phyloP scores from a whole-genome alignment of 2,888 invertebrate species.

The Pteria penguin region DNA sequence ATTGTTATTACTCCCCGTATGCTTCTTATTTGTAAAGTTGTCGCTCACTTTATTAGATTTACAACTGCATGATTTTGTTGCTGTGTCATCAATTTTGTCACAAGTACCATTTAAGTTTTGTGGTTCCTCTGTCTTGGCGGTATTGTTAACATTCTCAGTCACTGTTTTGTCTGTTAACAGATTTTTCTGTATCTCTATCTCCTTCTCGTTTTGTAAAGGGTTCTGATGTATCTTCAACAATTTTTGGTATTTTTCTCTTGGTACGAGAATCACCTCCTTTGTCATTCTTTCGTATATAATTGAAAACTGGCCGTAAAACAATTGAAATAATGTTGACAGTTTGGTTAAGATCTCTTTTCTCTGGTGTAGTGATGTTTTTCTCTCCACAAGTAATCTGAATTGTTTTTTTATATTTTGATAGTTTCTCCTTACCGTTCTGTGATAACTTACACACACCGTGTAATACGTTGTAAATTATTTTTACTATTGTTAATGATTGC shows the following conservation, averaged over 20 bases:
- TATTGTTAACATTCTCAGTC: too few species aligned
- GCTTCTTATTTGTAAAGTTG: too few species aligned
- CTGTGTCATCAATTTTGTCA: too few species aligned
- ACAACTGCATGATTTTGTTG: too few species aligned
- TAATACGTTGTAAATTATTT: constrained; percentile 48
- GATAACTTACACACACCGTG: constrained; percentile 36
- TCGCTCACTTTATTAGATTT: too few species aligned
- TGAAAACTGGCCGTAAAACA: constrained; percentile 14
- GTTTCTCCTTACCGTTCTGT: constrained; percentile 36
- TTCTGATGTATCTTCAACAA: too few species aligned
- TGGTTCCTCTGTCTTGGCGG: too few species aligned
- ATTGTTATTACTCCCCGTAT: too few species aligned
- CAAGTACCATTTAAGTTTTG: too few species aligned
- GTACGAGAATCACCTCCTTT: constrained; percentile 18
- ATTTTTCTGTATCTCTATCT: not conserved
- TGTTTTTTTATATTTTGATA: constrained; percentile 23
- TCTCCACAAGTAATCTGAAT: constrained; percentile 41
- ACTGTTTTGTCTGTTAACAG: not conserved
- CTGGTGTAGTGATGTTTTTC: not conserved
- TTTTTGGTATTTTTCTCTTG: constrained; percentile 15
- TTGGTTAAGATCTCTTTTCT: constrained; percentile 30
- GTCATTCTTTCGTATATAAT: constrained; percentile 5
- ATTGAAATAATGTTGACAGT: constrained; percentile 29
- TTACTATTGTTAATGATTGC: constrained; percentile 37
- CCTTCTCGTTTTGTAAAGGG: constrained; percentile 8